Conservation (phyloP, 2,797 vertebrate genomes). For the Galago senegalensis region DNA sequence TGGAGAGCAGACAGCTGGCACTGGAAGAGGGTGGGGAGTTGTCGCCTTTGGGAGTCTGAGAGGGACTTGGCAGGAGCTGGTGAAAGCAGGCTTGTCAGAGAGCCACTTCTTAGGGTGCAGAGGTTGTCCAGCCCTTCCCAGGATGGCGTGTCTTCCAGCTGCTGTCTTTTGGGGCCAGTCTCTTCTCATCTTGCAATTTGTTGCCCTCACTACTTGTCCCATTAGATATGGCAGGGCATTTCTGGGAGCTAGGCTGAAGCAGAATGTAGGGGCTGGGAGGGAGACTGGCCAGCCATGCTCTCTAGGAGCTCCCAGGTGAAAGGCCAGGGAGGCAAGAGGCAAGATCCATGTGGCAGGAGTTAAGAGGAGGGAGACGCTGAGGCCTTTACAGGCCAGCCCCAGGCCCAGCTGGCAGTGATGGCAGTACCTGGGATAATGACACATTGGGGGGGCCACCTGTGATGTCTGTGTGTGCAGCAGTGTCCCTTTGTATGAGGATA, state of each 20-base stretch:
- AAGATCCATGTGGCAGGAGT: background rate
- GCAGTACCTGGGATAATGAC: background rate
- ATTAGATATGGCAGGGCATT: background rate
- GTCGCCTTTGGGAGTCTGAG: background rate
- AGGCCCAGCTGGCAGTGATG: background rate
- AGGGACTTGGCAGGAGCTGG: background rate
- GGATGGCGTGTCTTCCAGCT: background rate
- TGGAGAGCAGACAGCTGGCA: background rate
- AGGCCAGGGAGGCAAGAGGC: background rate
- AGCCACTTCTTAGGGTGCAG: background rate
- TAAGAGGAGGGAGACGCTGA: background rate
- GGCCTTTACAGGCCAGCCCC: background rate
- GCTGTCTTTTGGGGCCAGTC: background rate
- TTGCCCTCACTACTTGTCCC: background rate
- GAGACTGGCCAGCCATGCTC: no score
- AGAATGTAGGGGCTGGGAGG: background rate
- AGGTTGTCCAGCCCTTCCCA: background rate
- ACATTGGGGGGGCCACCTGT: background rate
- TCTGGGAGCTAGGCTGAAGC: background rate
- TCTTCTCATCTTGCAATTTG: background rate
- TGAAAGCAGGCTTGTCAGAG: background rate
- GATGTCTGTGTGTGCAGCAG: background rate
- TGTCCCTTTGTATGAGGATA: background rate
- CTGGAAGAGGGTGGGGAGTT: background rate
- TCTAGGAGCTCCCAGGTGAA: background rate